These are phyloP conservation scores for Ecliptopera silaceata DNA, from an alignment of 2,888 invertebrate species.

Conservation along the genomic window DNA sequence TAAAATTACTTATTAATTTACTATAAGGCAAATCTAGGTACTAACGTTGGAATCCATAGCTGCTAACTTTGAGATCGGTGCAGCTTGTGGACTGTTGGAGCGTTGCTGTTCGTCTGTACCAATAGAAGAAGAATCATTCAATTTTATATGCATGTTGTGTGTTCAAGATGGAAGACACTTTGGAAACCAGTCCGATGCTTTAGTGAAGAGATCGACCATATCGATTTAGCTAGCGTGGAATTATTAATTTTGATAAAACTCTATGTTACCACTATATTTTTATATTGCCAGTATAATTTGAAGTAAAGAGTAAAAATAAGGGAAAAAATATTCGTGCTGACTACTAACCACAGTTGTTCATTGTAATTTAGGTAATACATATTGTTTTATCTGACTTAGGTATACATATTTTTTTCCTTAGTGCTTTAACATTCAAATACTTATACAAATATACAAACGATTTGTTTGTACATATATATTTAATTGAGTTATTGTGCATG, in stretches of 20 bases:
- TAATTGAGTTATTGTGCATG: no score
- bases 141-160: slow-evolving; percentile 63
- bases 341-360: no score
- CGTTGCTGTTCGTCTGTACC: slow-evolving; percentile 51
- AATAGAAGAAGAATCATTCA: slow-evolving; percentile 47
- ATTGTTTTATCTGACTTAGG: no score
- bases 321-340: no score
- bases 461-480: no score
- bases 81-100: slow-evolving; percentile 44
- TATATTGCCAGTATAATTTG: no score
- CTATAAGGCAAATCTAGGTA: slow-evolving; percentile 6
- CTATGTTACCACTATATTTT: not conserved
- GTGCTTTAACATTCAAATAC: no score
- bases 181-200: slow-evolving; percentile 47
- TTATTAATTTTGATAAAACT: not conserved
- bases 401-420: no score
- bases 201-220: slow-evolving; percentile 38
- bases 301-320: no score
- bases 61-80: slow-evolving; percentile 40
- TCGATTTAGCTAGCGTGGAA: slow-evolving; percentile 30
- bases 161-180: slow-evolving; percentile 50
- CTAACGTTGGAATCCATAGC: slow-evolving; percentile 58
- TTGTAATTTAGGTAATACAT: no score
- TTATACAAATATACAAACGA: no score
- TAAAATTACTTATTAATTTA: not conserved